These are phyloP conservation scores for Cyphomyrmex costatus DNA, from an alignment of 1,140 invertebrate species.

Conservation along the genomic window DNA sequence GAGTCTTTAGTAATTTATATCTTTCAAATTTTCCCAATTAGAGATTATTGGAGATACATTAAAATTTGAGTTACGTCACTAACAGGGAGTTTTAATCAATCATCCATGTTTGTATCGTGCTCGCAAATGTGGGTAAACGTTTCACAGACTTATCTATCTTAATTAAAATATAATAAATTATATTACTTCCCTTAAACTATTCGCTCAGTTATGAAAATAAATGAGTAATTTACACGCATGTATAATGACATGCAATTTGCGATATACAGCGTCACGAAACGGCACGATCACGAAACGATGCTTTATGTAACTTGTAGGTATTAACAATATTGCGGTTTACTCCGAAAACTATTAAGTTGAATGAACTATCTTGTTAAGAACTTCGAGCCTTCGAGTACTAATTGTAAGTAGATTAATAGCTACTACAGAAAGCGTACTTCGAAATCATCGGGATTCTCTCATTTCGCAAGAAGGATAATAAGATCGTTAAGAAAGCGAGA, in stretches of 20 bases:
- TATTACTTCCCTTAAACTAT: not conserved
- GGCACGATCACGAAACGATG: constrained; percentile 20
- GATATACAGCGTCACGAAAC: not conserved
- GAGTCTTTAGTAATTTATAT: not conserved
- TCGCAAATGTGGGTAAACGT: not conserved
- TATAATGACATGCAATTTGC: not conserved
- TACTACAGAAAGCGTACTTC: not conserved
- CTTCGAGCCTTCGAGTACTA: not conserved
- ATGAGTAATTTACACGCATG: not conserved
- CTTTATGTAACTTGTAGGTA: constrained; percentile 15
- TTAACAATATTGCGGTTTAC: constrained; percentile 38
- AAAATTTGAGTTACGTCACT: constrained; percentile 18
- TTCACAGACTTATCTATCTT: constrained; percentile 14
- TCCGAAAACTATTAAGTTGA: constrained; percentile 28
- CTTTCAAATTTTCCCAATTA: constrained; percentile 1
- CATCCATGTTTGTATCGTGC: not conserved
- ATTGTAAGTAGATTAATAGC: constrained; percentile 40
- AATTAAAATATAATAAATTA: constrained; percentile 14
- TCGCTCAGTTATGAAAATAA: constrained; percentile 32
- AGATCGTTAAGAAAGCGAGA: not conserved
- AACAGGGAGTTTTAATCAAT: constrained; percentile 13
- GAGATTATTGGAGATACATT: not conserved
- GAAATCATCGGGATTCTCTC: constrained; percentile 17
- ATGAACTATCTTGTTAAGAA: constrained; percentile 37
- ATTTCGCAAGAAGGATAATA: not conserved